Base-by-base conservation (phyloP, 1,140 invertebrate species). In the Centruroides vittatus region DNA sequence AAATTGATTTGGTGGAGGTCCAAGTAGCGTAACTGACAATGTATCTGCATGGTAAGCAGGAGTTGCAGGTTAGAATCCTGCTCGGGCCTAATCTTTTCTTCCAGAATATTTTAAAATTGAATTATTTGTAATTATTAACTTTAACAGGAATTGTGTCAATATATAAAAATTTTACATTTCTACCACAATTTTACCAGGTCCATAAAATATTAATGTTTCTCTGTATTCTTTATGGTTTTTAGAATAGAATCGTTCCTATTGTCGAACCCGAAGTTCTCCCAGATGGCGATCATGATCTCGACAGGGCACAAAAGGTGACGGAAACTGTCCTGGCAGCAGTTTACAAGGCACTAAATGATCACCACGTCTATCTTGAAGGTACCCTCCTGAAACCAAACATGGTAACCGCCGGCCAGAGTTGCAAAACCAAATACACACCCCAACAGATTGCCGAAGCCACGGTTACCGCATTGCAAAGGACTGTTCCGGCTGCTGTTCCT, bases 321-420 rank as follows among this genome's bases (percentile, higher is more conserved):
- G 93, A 96, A 74, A 85, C 85, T 50, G 94, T 98, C n/a, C 77
- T 99, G 65, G 86, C 94, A 36, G 93, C 92, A 69, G 86, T 89
- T 11, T 99, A 98, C 85, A 98, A 98, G 78, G 93, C 95, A 9
- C 79, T 99, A 11, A 85, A 82, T 68, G 95, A 98, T 73, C 96
- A 99, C 73, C 89, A 99, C 70, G 91, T 99, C 53, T 99, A 84
- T 78, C 80, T 99, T 65, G 96, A 99, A 75, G 96, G 96, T 68
- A 98, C 94, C 23, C 81, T 99, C 4, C 79, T 99, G 59, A 99
- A 99, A 75, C 95, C 96, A 11, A 99, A 99, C 81, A 99, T 99
- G 93, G 90, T 90, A 9, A 95, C 90, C 12, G 81, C 90, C 60
- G 93, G 89, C 55, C 89, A 93, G 76, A 81, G 79, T 3, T 86